A percentile compares a stretch with the other conserved stretches of the same genome.
These are phyloP conservation scores for Drosophila fuyamai DNA, from an alignment of 1,140 invertebrate genomes.

Conservation along the genomic window DNA sequence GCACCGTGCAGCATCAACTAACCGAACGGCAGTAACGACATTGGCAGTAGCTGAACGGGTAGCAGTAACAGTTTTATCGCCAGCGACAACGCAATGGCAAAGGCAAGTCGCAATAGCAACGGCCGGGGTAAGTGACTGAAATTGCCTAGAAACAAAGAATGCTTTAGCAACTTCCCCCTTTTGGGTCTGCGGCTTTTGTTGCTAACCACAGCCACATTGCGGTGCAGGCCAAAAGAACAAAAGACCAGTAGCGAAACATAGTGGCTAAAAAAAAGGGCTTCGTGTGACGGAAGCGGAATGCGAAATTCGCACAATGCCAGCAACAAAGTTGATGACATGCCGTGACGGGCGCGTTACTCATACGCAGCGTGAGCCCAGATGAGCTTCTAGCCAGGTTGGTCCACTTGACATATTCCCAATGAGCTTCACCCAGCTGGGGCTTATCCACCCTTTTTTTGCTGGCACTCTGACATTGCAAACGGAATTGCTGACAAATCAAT, in stretches of 20 bases:
- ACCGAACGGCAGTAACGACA: slow-evolving; percentile 38
- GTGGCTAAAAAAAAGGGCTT: slow-evolving; percentile 1
- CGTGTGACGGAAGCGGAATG: slow-evolving; percentile 24
- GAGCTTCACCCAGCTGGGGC: slow-evolving; percentile 29
- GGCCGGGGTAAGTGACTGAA: slow-evolving; percentile 58
- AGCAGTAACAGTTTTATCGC: slow-evolving; percentile 66
- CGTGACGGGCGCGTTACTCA: slow-evolving; percentile 51
- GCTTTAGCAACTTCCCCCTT: slow-evolving; percentile 10
- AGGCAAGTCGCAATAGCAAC: slow-evolving; percentile 55
- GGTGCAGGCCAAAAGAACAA: slow-evolving; percentile 52
- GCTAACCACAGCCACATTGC: slow-evolving; percentile 61
- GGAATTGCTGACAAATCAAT: slow-evolving; percentile 18
- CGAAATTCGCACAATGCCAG: slow-evolving; percentile 24
- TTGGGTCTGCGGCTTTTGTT: slow-evolving; percentile 16
- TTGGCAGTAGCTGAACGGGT: slow-evolving; percentile 27
- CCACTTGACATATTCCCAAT: slow-evolving; percentile 58
- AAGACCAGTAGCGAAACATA: slow-evolving; percentile 12
- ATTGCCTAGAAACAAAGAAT: slow-evolving; percentile 68
- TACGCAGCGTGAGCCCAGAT: slow-evolving; percentile 54
- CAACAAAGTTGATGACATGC: slow-evolving; percentile 49
- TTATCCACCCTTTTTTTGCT: slow-evolving; percentile 3
- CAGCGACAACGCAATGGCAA: slow-evolving; percentile 55
- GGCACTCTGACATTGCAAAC: slow-evolving; percentile 4
- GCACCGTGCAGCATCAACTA: slow-evolving; percentile 39
- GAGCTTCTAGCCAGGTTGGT: slow-evolving; percentile 42